phyloP scores from a whole-genome alignment of 2,797 vertebrate species.

The Phalloptychus januarius region DNA sequence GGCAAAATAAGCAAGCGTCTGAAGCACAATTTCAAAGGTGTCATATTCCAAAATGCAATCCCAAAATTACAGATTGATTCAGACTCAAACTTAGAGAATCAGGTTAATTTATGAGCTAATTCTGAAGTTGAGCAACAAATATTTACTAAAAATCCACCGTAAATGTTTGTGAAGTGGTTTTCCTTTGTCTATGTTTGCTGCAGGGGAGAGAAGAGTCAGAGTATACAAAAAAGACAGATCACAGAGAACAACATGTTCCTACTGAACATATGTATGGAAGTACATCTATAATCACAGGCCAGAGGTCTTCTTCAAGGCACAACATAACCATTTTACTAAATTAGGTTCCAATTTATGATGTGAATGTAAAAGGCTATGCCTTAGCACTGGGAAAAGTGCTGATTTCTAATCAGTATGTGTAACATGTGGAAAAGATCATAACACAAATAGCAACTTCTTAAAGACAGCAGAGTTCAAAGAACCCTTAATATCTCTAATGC shows the following conservation, averaged over 20 bases:
- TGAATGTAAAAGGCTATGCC: not conserved
- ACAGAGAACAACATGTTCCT: not conserved
- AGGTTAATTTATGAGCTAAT: not conserved
- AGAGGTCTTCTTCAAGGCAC: not conserved
- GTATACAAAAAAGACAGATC: not conserved
- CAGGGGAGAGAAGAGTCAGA: not conserved
- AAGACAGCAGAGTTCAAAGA: not conserved
- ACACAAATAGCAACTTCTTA: not conserved
- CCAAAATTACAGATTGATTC: conserved; percentile 1
- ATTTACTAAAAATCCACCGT: not conserved
- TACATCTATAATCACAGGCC: not conserved
- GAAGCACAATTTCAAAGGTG: not conserved
- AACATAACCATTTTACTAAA: not conserved
- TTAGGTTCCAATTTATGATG: not conserved
- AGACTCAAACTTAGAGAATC: not conserved
- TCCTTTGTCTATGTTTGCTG: not conserved
- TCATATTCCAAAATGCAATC: not conserved
- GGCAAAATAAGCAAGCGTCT: not conserved
- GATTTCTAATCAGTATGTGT: conserved; percentile 1
- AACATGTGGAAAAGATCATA: conserved; percentile 1
- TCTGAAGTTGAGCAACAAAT: not conserved
- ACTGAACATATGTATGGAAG: not conserved
- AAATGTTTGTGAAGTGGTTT: not conserved
- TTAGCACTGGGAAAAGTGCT: not conserved
- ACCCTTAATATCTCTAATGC: not conserved